These are phyloP conservation scores for Abrostola tripartita DNA, from an alignment of 2,888 invertebrate species.

Conservation along the genomic window DNA sequence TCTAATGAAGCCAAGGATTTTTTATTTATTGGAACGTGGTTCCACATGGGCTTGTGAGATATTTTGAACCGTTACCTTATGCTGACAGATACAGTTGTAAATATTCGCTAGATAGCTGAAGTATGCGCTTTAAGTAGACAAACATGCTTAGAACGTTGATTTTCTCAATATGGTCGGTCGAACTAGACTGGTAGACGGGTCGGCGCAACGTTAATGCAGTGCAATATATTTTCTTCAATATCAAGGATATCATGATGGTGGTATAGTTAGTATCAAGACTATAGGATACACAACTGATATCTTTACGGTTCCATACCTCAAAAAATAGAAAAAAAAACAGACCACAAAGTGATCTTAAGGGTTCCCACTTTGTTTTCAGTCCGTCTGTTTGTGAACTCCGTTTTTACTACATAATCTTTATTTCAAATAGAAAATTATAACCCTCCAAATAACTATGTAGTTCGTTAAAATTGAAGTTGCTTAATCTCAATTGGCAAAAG, in stretches of 20 bases:
- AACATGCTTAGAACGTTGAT: conserved; percentile 41
- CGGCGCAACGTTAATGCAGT: conserved; percentile 19
- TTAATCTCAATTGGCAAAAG: conserved; percentile 32
- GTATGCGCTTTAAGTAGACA: conserved; percentile 40
- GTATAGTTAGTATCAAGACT: no score
- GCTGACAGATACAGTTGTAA: conserved; percentile 27
- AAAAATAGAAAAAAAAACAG: no score
- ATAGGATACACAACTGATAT: no score
- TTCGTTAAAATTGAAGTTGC: conserved; percentile 10
- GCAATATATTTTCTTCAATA: conserved; percentile 44
- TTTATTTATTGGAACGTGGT: neutral
- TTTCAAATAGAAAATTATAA: no score
- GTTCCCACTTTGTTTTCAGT: no score
- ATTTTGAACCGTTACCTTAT: conserved; percentile 32
- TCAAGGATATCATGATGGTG: conserved; percentile 34
- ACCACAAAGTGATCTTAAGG: no score
- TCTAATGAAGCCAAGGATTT: neutral
- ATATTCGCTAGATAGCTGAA: conserved; percentile 31
- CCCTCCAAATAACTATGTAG: neutral
- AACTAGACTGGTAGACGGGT: conserved; percentile 25
- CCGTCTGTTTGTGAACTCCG: no score
- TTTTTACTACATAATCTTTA: no score
- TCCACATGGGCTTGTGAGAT: neutral
- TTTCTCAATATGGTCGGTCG: conserved; percentile 40
- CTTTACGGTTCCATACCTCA: no score